Conservation (phyloP, 2,797 vertebrate genomes). For the Tinamus major region DNA sequence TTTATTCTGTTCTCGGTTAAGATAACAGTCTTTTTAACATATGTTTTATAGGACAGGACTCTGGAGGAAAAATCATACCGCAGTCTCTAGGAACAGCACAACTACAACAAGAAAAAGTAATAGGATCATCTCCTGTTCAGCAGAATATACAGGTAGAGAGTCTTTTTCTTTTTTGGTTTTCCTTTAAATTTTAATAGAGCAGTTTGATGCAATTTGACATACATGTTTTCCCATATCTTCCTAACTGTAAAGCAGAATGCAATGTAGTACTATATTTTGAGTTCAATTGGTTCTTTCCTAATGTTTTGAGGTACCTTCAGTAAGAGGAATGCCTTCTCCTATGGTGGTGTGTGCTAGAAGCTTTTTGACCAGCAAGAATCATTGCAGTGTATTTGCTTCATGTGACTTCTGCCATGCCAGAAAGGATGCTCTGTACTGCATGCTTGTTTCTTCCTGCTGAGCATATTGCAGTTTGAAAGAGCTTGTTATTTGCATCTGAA, state of each 20-base stretch:
- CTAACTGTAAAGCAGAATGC: not conserved
- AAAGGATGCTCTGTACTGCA: not conserved
- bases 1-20: not conserved
- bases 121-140: slow-evolving; percentile 75
- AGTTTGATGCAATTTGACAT: not conserved
- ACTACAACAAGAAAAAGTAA: slow-evolving; percentile 76
- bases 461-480: not conserved
- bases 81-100: slow-evolving; percentile 74
- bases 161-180: not conserved
- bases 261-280: not conserved
- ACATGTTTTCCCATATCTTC: not conserved
- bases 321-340: not conserved
- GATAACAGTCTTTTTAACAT: slow-evolving; percentile 17
- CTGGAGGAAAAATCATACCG: slow-evolving; percentile 79
- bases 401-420: not conserved
- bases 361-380: not conserved
- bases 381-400: not conserved
- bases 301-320: not conserved
- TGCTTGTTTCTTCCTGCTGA: not conserved
- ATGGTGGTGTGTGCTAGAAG: not conserved
- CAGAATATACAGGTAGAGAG: slow-evolving; percentile 76
- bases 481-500: not conserved
- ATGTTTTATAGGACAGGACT: slow-evolving; percentile 78
- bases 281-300: not conserved
- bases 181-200: not conserved